Evolutionary conservation across 2,888 invertebrate species (phyloP).

Genomic region (Dynastes maya): DNA sequence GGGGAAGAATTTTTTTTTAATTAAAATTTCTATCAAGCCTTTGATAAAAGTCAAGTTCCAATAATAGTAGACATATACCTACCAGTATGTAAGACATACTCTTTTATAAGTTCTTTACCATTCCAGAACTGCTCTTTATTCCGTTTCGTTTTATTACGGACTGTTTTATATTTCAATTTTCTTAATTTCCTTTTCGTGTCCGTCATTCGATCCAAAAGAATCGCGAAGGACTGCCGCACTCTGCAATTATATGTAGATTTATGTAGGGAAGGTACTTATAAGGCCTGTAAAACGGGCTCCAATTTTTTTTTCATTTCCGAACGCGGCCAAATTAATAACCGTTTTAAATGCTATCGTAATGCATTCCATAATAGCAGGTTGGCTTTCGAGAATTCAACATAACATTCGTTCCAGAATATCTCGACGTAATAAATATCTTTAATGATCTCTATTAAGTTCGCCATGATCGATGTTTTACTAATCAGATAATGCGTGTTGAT

Average conservation of each 20-base stretch:
- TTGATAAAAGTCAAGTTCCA: too few species aligned
- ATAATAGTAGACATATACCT: too few species aligned
- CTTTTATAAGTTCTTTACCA: too few species aligned
- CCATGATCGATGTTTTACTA: conserved; percentile 21
- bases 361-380: conserved; percentile 28
- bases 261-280: conserved; percentile 15
- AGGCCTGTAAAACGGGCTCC: not conserved
- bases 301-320: conserved; percentile 14
- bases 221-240: not conserved
- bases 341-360: conserved; percentile 33
- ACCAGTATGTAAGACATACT: too few species aligned
- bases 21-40: too few species aligned
- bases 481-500: conserved; percentile 30
- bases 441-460: conserved; percentile 33
- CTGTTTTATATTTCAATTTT: conserved; percentile 6
- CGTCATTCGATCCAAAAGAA: not conserved
- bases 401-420: conserved; percentile 28
- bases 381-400: conserved; percentile 27
- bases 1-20: too few species aligned
- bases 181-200: conserved; percentile 16
- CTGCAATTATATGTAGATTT: conserved; percentile 31
- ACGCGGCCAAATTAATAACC: conserved; percentile 29
- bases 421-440: conserved; percentile 32
- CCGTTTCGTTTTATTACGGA: not conserved
- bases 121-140: not conserved